These are phyloP conservation scores for Sanderia malayensis DNA, from an alignment of 30 jellyfish, hydroid and myxozoan genomes.

Conservation along the genomic window DNA sequence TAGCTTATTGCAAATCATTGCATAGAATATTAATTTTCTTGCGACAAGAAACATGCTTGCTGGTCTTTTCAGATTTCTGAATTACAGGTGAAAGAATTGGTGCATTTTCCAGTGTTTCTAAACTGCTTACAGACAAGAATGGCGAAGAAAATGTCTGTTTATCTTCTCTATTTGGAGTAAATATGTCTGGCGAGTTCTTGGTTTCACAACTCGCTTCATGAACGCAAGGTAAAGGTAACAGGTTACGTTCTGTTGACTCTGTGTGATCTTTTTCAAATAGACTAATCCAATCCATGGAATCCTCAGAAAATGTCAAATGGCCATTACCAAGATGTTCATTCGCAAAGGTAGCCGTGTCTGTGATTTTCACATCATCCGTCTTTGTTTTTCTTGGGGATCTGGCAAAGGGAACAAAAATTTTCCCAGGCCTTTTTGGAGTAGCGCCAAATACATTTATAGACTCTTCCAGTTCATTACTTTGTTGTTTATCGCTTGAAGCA, in stretches of 20 bases:
- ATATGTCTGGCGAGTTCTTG: conserved; percentile 15
- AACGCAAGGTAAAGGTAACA: conserved; percentile 23
- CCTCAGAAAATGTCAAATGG: conserved; percentile 23
- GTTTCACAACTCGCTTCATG: conserved; percentile 1
- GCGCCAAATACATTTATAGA: too few relatives aligned
- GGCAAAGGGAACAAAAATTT: neutral
- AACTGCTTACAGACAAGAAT: conserved; percentile 75
- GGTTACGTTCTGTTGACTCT: neutral
- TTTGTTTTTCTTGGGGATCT: neutral
- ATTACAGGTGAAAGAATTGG: conserved; percentile 80
- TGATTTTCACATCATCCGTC: neutral
- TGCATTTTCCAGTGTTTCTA: conserved; percentile 80
- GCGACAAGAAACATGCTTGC: conserved; percentile 39
- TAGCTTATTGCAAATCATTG: too few relatives aligned
- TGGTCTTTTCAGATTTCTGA: conserved; percentile 20
- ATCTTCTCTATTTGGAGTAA: conserved; percentile 26
- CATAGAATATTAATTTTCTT: conserved; percentile 19
- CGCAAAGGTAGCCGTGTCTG: neutral
- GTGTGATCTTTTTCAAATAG: conserved; percentile 38
- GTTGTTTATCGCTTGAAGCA: too few relatives aligned
- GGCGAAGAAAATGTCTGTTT: conserved; percentile 63
- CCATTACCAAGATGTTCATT: neutral
- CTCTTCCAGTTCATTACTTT: too few relatives aligned
- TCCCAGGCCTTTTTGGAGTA: too few relatives aligned
- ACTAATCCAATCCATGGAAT: conserved; percentile 75